Conservation (phyloP, 2,888 invertebrate genomes). For the Lottia gigantea region DNA sequence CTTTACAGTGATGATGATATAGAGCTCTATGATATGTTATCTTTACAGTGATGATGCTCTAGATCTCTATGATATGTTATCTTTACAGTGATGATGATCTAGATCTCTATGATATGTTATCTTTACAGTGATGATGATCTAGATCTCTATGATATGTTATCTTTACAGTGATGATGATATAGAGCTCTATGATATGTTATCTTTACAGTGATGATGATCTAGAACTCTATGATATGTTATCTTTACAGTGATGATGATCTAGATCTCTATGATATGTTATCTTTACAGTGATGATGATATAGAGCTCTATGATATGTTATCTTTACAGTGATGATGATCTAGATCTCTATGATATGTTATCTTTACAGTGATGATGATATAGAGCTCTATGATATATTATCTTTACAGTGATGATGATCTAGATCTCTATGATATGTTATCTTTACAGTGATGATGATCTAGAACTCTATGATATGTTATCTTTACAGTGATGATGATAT, state of each 20-base stretch:
- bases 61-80: slow-evolving; percentile 82
- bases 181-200: no score
- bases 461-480: slow-evolving; percentile 72
- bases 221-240: no score
- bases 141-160: slow-evolving; percentile 82
- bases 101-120: not conserved
- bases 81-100: slow-evolving; percentile 64
- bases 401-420: slow-evolving; percentile 77
- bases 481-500: no score
- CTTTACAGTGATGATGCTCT: slow-evolving; percentile 77
- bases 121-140: slow-evolving; percentile 77
- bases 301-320: not conserved
- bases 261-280: no score
- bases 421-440: slow-evolving; percentile 87
- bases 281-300: no score
- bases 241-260: no score
- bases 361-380: no score
- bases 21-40: not conserved
- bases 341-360: slow-evolving; percentile 82
- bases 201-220: no score
- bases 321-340: slow-evolving; percentile 77
- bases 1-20: slow-evolving; percentile 64
- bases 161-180: no score
- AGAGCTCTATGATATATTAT: no score
- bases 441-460: slow-evolving; percentile 71